These are phyloP conservation scores for Phrynosoma platyrhinos DNA, from an alignment of 2,113 vertebrate species.

Conservation along the genomic window DNA sequence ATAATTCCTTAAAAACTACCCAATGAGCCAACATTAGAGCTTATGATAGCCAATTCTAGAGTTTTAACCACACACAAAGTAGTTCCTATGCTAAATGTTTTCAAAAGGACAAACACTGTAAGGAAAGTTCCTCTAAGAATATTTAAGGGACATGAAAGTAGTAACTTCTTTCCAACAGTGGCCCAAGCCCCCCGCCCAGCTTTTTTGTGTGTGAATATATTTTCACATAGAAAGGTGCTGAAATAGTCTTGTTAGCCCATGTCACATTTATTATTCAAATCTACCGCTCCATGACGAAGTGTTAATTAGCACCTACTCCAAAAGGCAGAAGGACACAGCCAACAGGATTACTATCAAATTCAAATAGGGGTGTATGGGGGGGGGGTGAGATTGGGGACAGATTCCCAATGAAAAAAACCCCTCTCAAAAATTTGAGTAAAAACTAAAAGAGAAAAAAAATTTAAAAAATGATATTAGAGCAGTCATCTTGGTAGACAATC, in stretches of 20 bases:
- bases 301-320: conserved; percentile 32
- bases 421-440: too few species aligned
- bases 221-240: conserved; percentile 35
- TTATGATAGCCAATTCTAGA: too few species aligned
- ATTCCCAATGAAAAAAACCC: not conserved
- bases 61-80: not conserved
- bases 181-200: not conserved
- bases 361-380: not conserved
- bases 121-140: not conserved
- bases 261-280: conserved; percentile 29
- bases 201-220: conserved; percentile 21
- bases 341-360: not conserved
- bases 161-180: conserved; percentile 19
- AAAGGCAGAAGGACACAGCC: not conserved
- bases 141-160: conserved; percentile 18
- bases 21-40: too few species aligned
- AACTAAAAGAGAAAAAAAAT: too few species aligned
- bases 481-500: not conserved
- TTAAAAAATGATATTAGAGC: not conserved
- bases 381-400: not conserved
- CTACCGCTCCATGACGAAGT: not conserved
- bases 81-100: not conserved
- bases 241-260: conserved; percentile 29
- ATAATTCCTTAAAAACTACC: too few species aligned
- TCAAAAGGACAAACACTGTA: not conserved